Conservation (phyloP, 1,140 invertebrate genomes). For the Hylaeus anthracinus region DNA sequence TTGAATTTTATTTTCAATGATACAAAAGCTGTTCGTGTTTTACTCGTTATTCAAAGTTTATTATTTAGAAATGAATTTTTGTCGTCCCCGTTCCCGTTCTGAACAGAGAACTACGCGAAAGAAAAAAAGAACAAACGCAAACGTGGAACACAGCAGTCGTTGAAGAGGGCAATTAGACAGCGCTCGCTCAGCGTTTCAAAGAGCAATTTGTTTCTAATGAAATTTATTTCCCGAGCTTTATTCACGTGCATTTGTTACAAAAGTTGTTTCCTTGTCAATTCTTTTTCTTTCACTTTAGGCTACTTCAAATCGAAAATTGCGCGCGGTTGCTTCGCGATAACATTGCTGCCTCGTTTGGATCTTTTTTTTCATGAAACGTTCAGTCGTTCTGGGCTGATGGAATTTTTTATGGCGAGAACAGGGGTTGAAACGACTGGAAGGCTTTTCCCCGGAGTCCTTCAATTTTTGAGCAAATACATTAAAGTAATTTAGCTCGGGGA, state of each 20-base stretch:
- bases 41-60: too few relatives aligned
- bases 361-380: not conserved
- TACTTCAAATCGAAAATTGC: not conserved
- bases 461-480: constrained; percentile 19
- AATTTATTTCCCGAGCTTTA: not conserved
- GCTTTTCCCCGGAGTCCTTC: not conserved
- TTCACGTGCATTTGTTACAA: not conserved
- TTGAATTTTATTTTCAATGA: too few relatives aligned
- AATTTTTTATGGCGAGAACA: constrained; percentile 4
- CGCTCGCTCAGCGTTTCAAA: too few relatives aligned
- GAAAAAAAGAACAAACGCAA: not conserved
- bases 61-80: too few relatives aligned
- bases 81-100: too few relatives aligned
- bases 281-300: not conserved
- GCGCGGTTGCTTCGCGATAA: too few relatives aligned
- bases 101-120: not conserved
- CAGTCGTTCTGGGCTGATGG: not conserved
- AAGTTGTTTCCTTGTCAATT: not conserved
- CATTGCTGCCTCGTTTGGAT: too few relatives aligned
- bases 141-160: too few relatives aligned
- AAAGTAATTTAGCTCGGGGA: not conserved
- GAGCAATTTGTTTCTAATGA: not conserved
- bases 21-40: too few relatives aligned
- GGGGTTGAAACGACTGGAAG: not conserved
- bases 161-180: too few relatives aligned